These are phyloP conservation scores for Lampropteryx suffumata DNA, from an alignment of 2,888 invertebrate species.

Conservation along the genomic window DNA sequence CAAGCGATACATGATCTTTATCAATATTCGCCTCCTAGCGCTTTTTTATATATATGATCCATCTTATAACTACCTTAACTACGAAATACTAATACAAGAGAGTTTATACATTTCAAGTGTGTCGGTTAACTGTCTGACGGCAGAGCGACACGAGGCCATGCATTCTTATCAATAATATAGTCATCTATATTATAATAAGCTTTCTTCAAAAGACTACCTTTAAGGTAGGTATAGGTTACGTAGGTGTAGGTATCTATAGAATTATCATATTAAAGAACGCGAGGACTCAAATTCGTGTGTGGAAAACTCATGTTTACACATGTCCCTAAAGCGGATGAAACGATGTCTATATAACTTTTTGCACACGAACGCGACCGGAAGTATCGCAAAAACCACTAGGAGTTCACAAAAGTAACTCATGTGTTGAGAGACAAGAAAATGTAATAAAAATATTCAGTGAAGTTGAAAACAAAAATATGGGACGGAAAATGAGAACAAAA, in stretches of 20 bases:
- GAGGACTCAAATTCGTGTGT: not conserved
- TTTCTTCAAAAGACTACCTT: no score
- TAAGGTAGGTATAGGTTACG: no score
- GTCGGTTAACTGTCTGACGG: no score
- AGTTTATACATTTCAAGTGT: no score
- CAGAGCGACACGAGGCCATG: no score
- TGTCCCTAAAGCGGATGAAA: constrained; percentile 37
- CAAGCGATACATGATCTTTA: constrained; percentile 23
- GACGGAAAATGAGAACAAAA: constrained; percentile 68
- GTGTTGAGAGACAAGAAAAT: constrained; percentile 68
- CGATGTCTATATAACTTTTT: constrained; percentile 48
- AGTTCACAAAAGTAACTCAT: constrained; percentile 58
- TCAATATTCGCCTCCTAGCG: constrained; percentile 16
- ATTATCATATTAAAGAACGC: constrained; percentile 6
- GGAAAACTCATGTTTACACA: constrained; percentile 29
- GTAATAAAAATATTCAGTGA: constrained; percentile 72
- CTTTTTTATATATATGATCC: no score
- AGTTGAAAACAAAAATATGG: constrained; percentile 76
- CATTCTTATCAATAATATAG: no score
- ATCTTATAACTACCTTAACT: no score
- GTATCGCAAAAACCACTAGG: constrained; percentile 46
- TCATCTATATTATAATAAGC: no score
- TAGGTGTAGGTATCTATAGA: no score
- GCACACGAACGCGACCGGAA: constrained; percentile 44
- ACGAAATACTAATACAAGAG: no score